Percentiles rank a stretch among this genome's conserved stretches.
phyloP scores from a whole-genome alignment of 1,140 invertebrate genomes.

The Aphis craccivora region DNA sequence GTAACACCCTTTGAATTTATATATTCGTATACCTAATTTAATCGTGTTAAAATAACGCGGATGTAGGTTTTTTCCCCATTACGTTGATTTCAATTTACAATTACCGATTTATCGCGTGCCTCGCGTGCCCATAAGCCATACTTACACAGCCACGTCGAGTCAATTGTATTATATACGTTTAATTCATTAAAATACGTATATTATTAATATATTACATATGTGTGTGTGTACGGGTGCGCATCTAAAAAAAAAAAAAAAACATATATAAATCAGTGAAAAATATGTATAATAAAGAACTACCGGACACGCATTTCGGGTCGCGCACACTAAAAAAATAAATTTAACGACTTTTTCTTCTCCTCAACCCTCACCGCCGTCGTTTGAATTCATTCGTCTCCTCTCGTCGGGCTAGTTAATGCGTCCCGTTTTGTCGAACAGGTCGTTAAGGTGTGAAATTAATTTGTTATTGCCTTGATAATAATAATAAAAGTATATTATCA shows the following conservation, averaged over 20 bases:
- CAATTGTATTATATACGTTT: not conserved
- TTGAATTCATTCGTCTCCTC: not conserved
- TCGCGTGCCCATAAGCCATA: not conserved
- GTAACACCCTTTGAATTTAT: not conserved
- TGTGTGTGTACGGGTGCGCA: not conserved
- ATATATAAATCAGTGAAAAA: not conserved
- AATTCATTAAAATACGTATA: not conserved
- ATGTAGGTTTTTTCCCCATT: not conserved
- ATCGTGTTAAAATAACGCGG: not conserved
- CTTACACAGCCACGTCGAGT: not conserved
- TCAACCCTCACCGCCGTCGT: not conserved
- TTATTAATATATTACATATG: not conserved
- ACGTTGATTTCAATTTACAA: not conserved
- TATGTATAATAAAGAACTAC: not conserved
- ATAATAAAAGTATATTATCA: slow-evolving; percentile 53
- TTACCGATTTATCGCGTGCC: not conserved
- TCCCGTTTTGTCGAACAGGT: slow-evolving; percentile 53
- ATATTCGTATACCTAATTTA: not conserved
- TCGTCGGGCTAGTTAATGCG: slow-evolving; percentile 35
- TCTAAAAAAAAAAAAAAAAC: not conserved
- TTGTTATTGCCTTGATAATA: slow-evolving; percentile 54
- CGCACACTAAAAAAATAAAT: not conserved
- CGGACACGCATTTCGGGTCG: slow-evolving; percentile 1
- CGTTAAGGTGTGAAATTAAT: slow-evolving; percentile 58
- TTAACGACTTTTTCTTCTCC: slow-evolving; percentile 18